Percentiles rank a stretch among this genome's conserved stretches.
These are phyloP conservation scores for Petrocephalus schoutedeni DNA, from an alignment of 2,797 vertebrate species.

Conservation along the genomic window DNA sequence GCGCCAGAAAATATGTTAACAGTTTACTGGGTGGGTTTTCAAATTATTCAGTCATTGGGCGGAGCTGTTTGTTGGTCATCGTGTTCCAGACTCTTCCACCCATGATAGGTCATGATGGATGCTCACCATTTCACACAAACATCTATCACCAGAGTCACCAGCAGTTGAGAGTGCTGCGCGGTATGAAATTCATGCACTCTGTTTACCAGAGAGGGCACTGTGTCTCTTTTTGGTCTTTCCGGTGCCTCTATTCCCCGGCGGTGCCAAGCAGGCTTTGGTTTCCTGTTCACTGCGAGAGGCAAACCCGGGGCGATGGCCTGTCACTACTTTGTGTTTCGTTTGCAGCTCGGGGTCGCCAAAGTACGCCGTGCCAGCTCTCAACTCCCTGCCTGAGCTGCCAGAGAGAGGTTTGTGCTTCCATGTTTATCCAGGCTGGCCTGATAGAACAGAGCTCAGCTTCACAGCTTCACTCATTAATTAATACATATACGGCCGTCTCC, in stretches of 20 bases:
- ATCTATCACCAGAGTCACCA: not conserved
- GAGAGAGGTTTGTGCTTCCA: constrained; percentile 41
- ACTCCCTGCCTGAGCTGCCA: constrained; percentile 50
- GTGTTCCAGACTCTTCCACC: not conserved
- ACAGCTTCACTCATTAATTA: not conserved
- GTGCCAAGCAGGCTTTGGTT: no score
- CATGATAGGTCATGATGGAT: not conserved
- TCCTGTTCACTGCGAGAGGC: no score
- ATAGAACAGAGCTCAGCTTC: not conserved
- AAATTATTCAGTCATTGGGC: not conserved
- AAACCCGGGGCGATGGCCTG: no score
- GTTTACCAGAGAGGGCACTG: not conserved
- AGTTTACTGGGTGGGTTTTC: not conserved
- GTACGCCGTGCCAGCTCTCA: constrained; percentile 40
- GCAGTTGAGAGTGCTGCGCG: not conserved
- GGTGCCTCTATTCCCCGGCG: no score
- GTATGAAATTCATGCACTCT: not conserved
- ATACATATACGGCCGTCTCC: not conserved
- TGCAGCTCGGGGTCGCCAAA: constrained; percentile 55
- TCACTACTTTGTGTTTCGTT: not conserved
- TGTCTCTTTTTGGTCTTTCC: not conserved
- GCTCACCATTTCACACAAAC: not conserved
- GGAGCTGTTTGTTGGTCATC: not conserved
- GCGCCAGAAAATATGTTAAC: not conserved
- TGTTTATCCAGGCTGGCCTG: not conserved